Evolutionary conservation across 1,140 invertebrate genomes (phyloP).

Genomic region (Myzus persicae): DNA sequence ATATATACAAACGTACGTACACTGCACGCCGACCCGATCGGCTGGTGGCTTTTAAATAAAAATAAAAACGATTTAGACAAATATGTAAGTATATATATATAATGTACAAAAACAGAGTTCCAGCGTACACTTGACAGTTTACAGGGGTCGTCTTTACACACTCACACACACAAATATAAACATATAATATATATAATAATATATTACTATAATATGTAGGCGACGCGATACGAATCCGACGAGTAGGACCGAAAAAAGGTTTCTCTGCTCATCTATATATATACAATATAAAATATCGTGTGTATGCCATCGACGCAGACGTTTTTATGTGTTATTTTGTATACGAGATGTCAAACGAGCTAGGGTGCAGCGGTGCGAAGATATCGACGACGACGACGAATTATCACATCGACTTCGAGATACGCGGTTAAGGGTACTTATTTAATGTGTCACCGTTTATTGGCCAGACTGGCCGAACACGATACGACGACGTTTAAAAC

Average conservation of each 20-base stretch:
- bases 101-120: background rate
- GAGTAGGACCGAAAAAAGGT: background rate
- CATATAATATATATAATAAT: too few species aligned
- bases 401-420: background rate
- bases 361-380: background rate
- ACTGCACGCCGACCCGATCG: background rate
- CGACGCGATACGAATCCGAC: conserved; percentile 33
- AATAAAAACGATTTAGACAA: conserved; percentile 51
- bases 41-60: conserved; percentile 20
- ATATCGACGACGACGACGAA: background rate
- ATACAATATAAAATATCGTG: background rate
- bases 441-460: conserved; percentile 6
- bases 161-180: background rate
- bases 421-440: background rate
- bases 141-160: background rate
- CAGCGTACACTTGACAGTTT: conserved; percentile 39
- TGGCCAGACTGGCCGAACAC: background rate
- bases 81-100: background rate
- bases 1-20: background rate
- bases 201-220: background rate
- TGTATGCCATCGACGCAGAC: background rate
- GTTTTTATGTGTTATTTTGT: conserved; percentile 6
- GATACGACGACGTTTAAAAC: conserved; percentile 3
- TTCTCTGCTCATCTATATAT: background rate
- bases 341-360: background rate